These are phyloP conservation scores for Zaprionus kolodkinae DNA, from an alignment of 1,140 invertebrate species.

Conservation along the genomic window DNA sequence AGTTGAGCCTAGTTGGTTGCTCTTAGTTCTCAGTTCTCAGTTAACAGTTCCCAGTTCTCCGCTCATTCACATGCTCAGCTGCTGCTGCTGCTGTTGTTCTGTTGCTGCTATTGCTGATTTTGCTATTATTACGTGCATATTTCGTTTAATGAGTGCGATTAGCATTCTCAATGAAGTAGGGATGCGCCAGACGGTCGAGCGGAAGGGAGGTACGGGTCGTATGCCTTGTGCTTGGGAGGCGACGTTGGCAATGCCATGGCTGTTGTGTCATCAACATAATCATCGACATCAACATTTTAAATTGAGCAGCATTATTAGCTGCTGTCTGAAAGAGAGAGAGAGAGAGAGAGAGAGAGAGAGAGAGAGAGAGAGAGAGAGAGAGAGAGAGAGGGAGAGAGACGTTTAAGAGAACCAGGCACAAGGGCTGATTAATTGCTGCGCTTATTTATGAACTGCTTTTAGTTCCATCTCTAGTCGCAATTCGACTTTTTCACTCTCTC, in stretches of 20 bases:
- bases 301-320: constrained; percentile 73
- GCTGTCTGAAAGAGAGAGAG: background rate
- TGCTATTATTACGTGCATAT: constrained; percentile 81
- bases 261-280: constrained; percentile 75
- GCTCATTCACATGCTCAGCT: constrained; percentile 25
- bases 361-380: constrained; percentile 3
- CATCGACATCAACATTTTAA: constrained; percentile 75
- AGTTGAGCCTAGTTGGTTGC: background rate
- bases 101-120: constrained; percentile 75
- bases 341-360: too few species aligned
- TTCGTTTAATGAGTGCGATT: constrained; percentile 82
- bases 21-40: background rate
- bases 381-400: background rate
- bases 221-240: background rate
- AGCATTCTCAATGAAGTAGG: constrained; percentile 80
- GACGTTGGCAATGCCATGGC: constrained; percentile 20
- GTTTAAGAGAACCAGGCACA: background rate
- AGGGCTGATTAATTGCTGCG: constrained; percentile 59
- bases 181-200: constrained; percentile 44
- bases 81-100: constrained; percentile 20
- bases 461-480: constrained; percentile 9
- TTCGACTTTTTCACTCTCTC: background rate
- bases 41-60: background rate
- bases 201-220: background rate
- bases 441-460: constrained; percentile 42